Base-by-base conservation (phyloP, 2,113 vertebrate species). In the Lichenostomus cassidix region DNA sequence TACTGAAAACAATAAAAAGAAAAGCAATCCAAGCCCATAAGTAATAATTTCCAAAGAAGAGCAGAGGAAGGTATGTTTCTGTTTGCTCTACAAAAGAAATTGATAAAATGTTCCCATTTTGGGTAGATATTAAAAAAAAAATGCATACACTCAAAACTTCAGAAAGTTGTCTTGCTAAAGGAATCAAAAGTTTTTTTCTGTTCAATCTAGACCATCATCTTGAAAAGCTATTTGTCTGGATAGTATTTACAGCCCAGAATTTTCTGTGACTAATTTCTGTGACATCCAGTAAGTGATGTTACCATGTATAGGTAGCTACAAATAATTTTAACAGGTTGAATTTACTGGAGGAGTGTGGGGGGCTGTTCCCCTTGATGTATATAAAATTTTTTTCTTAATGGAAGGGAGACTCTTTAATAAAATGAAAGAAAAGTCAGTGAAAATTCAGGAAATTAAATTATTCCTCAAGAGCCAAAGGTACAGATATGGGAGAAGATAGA, bases 1-100 rank as follows among this genome's bases (percentile, higher is more conserved):
- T 92, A 89, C 95, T 68, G 83, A 89, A 92, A 95, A 90, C 56
- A 90, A 62, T 89, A 87, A 83, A 94, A 93, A 55, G 23, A 55
- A 77, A 93, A 92, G 13, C 39, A 70, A 64, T 64, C 22, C 25
- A 59, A 83, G 10, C 7, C 37, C 22, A 23, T 46, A 82, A 49
- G 20, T n/a, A 81, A 56, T 24, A 63, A 77, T 83, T 87, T 89
- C 52, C 56, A 68, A 87, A 92, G 63, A 90, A 12, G 0, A 75
- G 20, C 14, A 90, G 47, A 80, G 56, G 18, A 81, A 88, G 41
- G 12, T 47, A 14, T 64, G 47, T 53, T 94, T 93, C 17, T 87
- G 4, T 64, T 70, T 78, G 24, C 22, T 75, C 16, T 81, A 56
- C n/a, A 52, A 85, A 90, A 62, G 28, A 71, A 78, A 7, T 50